Percentiles rank a stretch among this genome's conserved stretches.
phyloP scores from a whole-genome alignment of 2,888 invertebrate species.

The Drosophila kambysellisi region DNA sequence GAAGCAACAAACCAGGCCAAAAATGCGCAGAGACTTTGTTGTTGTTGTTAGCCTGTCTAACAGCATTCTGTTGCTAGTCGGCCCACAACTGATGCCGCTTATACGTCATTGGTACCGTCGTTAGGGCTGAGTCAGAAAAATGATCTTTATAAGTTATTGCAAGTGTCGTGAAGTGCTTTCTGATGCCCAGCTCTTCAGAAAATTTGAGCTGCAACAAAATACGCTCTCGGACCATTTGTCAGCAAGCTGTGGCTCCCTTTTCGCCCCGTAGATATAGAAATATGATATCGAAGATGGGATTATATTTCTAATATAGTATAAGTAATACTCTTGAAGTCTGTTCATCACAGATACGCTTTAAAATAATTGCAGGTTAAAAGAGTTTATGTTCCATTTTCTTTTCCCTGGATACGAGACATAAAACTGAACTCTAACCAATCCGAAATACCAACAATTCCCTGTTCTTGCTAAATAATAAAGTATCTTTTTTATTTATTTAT shows the following conservation, averaged over 20 bases:
- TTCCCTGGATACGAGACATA: not conserved
- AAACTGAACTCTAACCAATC: not conserved
- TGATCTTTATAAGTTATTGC: constrained; percentile 67
- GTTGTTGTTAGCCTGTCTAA: constrained; percentile 31
- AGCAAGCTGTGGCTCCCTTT: not conserved
- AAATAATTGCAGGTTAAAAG: constrained; percentile 1
- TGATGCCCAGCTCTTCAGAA: constrained; percentile 27
- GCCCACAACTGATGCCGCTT: constrained; percentile 19
- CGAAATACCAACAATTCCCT: not conserved
- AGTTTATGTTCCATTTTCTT: not conserved
- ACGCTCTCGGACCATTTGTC: not conserved
- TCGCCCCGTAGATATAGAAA: not conserved
- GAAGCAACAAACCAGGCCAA: constrained; percentile 63
- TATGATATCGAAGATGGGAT: not conserved
- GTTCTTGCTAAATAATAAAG: not conserved
- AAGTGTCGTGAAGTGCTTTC: constrained; percentile 43
- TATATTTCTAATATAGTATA: not conserved
- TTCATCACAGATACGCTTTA: not conserved
- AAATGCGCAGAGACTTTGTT: constrained; percentile 40
- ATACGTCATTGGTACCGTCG: not conserved
- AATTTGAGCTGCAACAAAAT: constrained; percentile 18
- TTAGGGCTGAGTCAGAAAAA: constrained; percentile 47
- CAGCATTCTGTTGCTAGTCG: constrained; percentile 24
- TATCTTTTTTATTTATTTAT: constrained; percentile 1
- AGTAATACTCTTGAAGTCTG: not conserved